These are phyloP conservation scores for Mastomys coucha DNA, from an alignment of 2,113 vertebrate species.

Conservation along the genomic window DNA sequence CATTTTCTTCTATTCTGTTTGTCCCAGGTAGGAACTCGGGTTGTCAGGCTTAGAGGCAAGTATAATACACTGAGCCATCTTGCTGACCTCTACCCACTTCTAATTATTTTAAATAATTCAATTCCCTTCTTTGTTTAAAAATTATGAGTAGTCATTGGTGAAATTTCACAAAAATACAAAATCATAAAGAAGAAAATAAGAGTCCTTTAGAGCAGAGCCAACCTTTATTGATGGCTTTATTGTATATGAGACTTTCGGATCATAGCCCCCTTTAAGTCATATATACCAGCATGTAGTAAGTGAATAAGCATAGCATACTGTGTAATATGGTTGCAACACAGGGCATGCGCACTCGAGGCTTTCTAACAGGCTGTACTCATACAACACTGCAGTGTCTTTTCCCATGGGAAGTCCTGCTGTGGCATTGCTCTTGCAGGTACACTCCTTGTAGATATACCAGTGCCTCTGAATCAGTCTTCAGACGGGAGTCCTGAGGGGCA, in stretches of 20 bases:
- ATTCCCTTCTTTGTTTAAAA: slow-evolving; percentile 30
- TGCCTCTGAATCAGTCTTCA: slow-evolving; percentile 22
- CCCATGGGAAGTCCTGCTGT: background rate
- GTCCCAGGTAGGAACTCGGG: background rate
- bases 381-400: background rate
- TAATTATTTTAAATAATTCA: background rate
- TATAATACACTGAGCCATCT: background rate
- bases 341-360: background rate
- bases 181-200: slow-evolving; percentile 22
- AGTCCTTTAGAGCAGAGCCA: background rate
- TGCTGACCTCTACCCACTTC: background rate
- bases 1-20: background rate
- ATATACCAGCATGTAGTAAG: background rate
- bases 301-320: background rate
- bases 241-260: background rate
- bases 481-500: background rate
- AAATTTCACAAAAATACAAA: slow-evolving; percentile 30
- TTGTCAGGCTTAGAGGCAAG: background rate
- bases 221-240: slow-evolving; percentile 4
- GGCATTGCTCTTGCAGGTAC: background rate
- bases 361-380: background rate
- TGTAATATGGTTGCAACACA: background rate
- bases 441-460: background rate
- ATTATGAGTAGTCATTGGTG: background rate
- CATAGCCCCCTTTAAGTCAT: background rate